Evolutionary conservation across 2,888 invertebrate species (phyloP), one percentile per base, ranked within the genome.

Genomic region (Ochlodes sylvanus): DNA sequence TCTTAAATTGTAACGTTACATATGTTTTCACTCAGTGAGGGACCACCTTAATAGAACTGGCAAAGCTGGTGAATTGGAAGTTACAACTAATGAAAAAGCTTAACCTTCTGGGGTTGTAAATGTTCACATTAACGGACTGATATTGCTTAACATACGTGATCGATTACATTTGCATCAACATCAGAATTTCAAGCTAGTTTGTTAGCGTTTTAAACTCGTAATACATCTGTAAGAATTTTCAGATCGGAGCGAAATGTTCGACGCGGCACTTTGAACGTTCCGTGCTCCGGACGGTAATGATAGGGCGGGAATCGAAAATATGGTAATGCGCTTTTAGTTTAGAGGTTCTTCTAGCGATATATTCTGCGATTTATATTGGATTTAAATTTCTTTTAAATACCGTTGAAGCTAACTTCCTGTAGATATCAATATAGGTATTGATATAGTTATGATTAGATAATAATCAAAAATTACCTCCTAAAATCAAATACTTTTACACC

Each of bases 201-300:
- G 54, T 47, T 44, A 60, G 32, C 60, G 32, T 60, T 60, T 58
- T 27, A 38, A 58, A 65, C 50, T 15, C 52, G 66, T 66, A 58
- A 54, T 60, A 63, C 63, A 63, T 60, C 66, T 66, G 66, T 66
- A 32, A 66, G 50, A 66, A 42, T 42, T 63, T 66, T 66, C 42
- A 66, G 66, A 54, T 66, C 54, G 17, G 14, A 34, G 60, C 52
- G 41, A 66, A 66, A 63, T 54, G 63, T 66, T 54, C 60, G 19
- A 54, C 60, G 66, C 38, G 66, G 54, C 66, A 60, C 66, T 66
- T 60, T 32, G 42, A 61, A 47, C 61, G 38, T 62, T 54, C 19
- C 60, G 60, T 66, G 66, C 60, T 65, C 15, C 27, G 52, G 58
- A 66, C 65, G 65, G 65, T 66, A 66, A 66, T 66, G 65, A 41